Evolutionary conservation across 2,113 vertebrate genomes (phyloP), one percentile per base, ranked within the genome.

Genomic region (Bos taurus): DNA sequence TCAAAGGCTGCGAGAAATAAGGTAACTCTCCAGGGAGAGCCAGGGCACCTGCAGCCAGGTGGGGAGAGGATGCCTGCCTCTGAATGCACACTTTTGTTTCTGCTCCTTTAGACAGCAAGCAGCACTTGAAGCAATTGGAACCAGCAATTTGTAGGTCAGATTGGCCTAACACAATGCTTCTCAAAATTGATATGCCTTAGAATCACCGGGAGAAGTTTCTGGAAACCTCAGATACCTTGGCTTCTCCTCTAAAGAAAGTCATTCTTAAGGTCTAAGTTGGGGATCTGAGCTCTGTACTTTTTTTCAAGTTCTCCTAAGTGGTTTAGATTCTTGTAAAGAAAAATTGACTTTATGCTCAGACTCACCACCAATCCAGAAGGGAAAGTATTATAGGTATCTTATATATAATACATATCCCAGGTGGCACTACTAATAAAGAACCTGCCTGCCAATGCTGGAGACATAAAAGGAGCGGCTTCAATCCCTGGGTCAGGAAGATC

Each of bases 1-100:
- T 98, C 97, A 98, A 98, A 98, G 98, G 92, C 88, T 12, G 85
- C 46, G 1, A 64, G 43, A 10, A 95, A 98, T 98, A 98, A 99
- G 96, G 16, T 16, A 88, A 87, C 85, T 98, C 97, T 97, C 94
- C 64, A 97, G 94, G 91, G 95, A 95, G 83, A 91, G 43, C 25
- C 5, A 57, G 59, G 95, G 94, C 97, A 98, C 95, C 98, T 88
- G 96, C 60, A 93, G 77, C 83, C 94, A 97, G 88, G 89, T 93
- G 86, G 96, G 57, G 94, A 91, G 23, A 87, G 90, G 90, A 43
- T 89, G 28, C 96, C 67, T 12, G 48, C 43, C n/a, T 91, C 82
- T 97, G 97, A 95, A 98, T 40, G 57, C 5, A 13, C n/a, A 23
- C 86, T 86, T 97, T 97, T 98, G 93, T 97, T 94, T 43, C 43